phyloP scores from a whole-genome alignment of 2,797 vertebrate species.

The Enteromius treurensis region DNA sequence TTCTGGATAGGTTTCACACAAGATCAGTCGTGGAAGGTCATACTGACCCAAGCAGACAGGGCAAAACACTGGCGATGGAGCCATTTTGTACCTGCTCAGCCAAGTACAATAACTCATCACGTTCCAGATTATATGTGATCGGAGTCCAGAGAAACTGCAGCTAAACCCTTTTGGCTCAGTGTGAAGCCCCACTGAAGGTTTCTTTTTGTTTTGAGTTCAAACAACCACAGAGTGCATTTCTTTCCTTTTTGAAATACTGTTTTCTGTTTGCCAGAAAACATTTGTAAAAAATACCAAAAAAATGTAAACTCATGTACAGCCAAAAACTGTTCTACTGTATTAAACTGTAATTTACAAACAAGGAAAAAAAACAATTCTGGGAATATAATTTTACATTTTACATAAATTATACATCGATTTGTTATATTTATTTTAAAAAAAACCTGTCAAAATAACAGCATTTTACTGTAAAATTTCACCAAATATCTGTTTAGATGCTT shows the following conservation, averaged over 20 bases:
- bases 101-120: slow-evolving; percentile 44
- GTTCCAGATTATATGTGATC: slow-evolving; percentile 33
- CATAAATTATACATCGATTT: no score
- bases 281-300: no score
- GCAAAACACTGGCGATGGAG: slow-evolving; percentile 25
- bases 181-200: not conserved
- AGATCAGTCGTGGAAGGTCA: slow-evolving; percentile 1
- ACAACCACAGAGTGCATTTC: not conserved
- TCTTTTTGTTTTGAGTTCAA: slow-evolving; percentile 2
- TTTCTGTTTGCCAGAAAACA: not conserved
- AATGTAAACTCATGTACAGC: no score
- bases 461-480: no score
- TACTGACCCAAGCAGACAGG: slow-evolving; percentile 7
- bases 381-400: no score
- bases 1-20: not conserved
- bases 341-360: no score
- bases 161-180: slow-evolving; percentile 5
- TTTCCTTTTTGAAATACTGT: not conserved
- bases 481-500: no score
- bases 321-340: no score
- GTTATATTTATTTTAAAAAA: no score
- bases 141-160: slow-evolving; percentile 4
- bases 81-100: slow-evolving; percentile 32
- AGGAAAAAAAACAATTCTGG: no score
- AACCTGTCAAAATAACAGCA: no score